These are phyloP conservation scores for Diarsia dahlii DNA, from an alignment of 2,888 invertebrate genomes.

Conservation along the genomic window DNA sequence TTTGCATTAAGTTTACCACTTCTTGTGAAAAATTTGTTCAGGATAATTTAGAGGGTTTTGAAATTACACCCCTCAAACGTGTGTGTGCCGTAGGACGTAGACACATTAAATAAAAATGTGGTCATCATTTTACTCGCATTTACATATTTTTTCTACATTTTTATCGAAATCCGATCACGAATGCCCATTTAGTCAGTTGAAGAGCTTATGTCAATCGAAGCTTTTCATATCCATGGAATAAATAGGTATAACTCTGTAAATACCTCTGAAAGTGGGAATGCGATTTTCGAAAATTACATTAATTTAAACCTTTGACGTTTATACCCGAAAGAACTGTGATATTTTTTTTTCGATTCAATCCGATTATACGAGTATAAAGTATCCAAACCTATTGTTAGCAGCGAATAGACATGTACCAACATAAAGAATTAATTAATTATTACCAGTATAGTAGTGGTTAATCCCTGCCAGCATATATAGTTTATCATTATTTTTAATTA, in stretches of 20 bases:
- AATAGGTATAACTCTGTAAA: neutral
- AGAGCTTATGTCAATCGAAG: neutral
- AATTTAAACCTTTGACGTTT: too few species aligned
- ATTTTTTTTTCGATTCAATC: neutral
- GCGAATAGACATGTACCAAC: neutral
- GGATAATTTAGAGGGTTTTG: too few species aligned
- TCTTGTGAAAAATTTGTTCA: too few species aligned
- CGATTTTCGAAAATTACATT: neutral
- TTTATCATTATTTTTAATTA: neutral
- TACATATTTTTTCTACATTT: neutral
- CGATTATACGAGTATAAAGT: neutral
- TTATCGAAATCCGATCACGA: slow-evolving; percentile 6
- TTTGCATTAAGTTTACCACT: too few species aligned
- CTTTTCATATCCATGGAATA: neutral
- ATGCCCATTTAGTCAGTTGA: neutral
- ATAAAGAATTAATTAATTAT: neutral
- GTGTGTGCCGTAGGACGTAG: neutral
- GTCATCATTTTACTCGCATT: neutral
- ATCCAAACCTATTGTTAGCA: neutral
- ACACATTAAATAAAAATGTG: neutral
- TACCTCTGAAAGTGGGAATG: neutral
- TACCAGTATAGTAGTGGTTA: neutral
- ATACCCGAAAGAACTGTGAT: neutral
- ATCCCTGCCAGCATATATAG: neutral
- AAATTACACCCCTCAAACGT: too few species aligned